phyloP scores from a whole-genome alignment of 2,888 invertebrate species.

The Meandrusa payeni region DNA sequence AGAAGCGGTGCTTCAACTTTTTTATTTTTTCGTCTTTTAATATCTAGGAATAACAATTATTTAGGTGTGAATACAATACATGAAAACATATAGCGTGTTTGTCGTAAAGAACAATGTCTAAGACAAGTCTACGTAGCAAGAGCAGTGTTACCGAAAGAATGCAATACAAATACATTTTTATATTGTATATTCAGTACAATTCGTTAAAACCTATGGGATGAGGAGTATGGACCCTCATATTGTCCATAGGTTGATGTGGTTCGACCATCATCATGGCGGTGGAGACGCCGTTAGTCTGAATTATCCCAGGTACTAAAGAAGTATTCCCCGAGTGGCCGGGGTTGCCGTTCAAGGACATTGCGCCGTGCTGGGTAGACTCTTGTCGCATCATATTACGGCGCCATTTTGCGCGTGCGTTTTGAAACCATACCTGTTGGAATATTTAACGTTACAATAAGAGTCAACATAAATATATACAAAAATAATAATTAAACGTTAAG shows the following conservation, averaged over 20 bases:
- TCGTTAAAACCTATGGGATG: slow-evolving; percentile 63
- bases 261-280: slow-evolving; percentile 53
- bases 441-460: neutral
- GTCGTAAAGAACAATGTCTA: slow-evolving; percentile 10
- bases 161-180: neutral
- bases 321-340: slow-evolving; percentile 46
- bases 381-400: slow-evolving; percentile 95
- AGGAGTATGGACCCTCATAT: slow-evolving; percentile 62
- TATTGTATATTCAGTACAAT: slow-evolving; percentile 53
- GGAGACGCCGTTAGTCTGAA: slow-evolving; percentile 39
- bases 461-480: no score
- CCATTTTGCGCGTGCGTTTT: slow-evolving; percentile 99
- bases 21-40: no score
- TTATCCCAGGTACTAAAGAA: slow-evolving; percentile 36
- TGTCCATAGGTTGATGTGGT: slow-evolving; percentile 56
- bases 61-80: no score
- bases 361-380: slow-evolving; percentile 70
- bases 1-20: no score
- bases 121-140: neutral
- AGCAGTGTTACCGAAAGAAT: neutral
- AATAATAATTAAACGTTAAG: no score
- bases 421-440: slow-evolving; percentile 95
- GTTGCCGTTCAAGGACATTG: slow-evolving; percentile 43
- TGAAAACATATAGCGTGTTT: neutral
- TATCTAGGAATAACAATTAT: no score